Percentiles rank a stretch among this genome's conserved stretches.
Evolutionary conservation across 2,888 invertebrate genomes (phyloP).

Genomic region (Darwinula stevensoni): DNA sequence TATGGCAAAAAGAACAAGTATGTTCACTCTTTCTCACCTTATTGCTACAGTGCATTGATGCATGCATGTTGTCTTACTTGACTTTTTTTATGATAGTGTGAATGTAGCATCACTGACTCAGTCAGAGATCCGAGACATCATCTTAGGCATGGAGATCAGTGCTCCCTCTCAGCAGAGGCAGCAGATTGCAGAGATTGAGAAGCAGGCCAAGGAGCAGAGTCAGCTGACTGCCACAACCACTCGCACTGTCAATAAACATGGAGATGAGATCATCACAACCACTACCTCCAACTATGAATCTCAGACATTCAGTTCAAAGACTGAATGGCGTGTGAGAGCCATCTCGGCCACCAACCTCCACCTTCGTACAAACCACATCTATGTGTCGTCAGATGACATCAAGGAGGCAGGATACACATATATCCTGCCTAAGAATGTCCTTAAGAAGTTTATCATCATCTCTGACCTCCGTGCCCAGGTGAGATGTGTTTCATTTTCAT

Average conservation of each 20-base stretch:
- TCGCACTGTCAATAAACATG: conserved; percentile 92
- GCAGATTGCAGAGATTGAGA: conserved; percentile 98
- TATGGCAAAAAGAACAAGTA: conserved; percentile 99
- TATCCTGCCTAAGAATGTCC: conserved; percentile 55
- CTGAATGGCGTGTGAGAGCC: conserved; percentile 93
- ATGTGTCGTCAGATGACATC: conserved; percentile 95
- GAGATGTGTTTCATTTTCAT: conserved; percentile 12
- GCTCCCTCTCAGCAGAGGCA: conserved; percentile 96
- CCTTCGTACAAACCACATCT: conserved; percentile 91
- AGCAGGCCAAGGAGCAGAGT: conserved; percentile 95
- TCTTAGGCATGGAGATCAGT: conserved; percentile 97
- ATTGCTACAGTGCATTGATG: too few relatives aligned
- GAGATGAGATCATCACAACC: conserved; percentile 95
- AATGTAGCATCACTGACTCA: conserved; percentile 97
- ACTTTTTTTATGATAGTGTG: conserved; percentile 27
- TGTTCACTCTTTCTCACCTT: conserved; percentile 13
- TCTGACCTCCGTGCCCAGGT: conserved; percentile 88
- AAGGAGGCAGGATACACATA: conserved; percentile 95
- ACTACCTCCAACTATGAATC: conserved; percentile 98
- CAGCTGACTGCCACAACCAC: conserved; percentile 97
- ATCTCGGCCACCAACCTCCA: conserved; percentile 94
- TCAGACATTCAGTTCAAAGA: conserved; percentile 89
- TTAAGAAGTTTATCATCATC: conserved; percentile 97
- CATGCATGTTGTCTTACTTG: too few relatives aligned
- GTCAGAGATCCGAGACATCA: conserved; percentile 95